phyloP scores from a whole-genome alignment of 2,113 vertebrate species.

The Protobothrops flavoviridis region DNA sequence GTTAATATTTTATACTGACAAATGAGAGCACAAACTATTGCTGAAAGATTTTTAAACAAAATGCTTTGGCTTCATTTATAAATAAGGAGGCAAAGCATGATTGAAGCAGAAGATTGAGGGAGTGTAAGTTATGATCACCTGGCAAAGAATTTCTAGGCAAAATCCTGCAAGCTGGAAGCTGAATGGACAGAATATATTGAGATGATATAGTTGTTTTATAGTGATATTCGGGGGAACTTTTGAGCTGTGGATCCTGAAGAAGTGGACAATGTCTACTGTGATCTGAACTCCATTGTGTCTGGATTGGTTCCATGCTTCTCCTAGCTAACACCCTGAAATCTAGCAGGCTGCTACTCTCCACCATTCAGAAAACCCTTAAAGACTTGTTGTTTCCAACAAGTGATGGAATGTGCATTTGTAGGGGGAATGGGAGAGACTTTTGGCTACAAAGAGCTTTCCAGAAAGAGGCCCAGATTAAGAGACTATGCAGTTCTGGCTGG shows the following conservation, averaged over 20 bases:
- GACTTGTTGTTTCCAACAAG: neutral
- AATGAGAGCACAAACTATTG: neutral
- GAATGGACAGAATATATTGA: neutral
- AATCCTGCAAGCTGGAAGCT: neutral
- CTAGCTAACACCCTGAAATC: neutral
- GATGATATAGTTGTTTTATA: neutral
- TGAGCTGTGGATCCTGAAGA: neutral
- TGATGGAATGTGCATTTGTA: neutral
- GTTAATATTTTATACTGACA: neutral
- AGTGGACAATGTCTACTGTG: neutral
- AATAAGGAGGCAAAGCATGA: neutral
- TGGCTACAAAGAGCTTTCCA: neutral
- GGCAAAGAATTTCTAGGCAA: neutral
- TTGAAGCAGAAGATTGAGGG: neutral
- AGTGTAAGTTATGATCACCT: neutral
- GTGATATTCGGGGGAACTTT: neutral
- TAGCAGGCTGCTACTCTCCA: neutral
- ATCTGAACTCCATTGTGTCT: neutral
- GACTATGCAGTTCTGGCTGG: neutral
- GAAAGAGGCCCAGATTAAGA: neutral
- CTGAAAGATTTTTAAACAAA: neutral
- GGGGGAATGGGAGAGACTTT: neutral
- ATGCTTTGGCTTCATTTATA: neutral
- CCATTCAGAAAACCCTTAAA: neutral
- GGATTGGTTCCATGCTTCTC: neutral